Base-by-base conservation (phyloP, 2,797 vertebrate species). In the Eidolon dupreanum region DNA sequence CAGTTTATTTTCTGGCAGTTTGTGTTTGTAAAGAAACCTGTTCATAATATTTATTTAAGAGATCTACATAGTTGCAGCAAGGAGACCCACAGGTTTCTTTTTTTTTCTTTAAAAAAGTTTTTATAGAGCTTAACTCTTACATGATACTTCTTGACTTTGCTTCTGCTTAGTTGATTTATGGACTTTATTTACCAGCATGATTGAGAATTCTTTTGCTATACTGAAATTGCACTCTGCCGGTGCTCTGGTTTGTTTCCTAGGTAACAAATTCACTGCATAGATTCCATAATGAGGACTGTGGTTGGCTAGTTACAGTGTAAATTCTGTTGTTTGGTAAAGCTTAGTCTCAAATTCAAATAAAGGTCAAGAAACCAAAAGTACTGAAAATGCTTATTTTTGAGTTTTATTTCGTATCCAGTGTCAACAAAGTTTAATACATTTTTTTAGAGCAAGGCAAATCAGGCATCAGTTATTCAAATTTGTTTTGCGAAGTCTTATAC, bases 241-340 rank as follows among this genome's bases (percentile, higher is more conserved):
- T 96, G 97, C 84, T 90, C 96, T 97, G 66, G 84, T 92, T 96
- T 5, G 97, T 98, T 98, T 98, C 98, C 97, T 24, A 96, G 96
- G 98, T 97, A 98, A 98, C 8, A 3, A 97, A 96, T 97, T 97
- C 84, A 97, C 97, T n/a, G 83, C 95, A 94, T 85, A 82, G 97
- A 98, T 98, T 98, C 96, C 94, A 63, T 96, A 98, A 98, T 97
- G 96, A 98, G 97, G 96, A 85, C 97, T 95, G 97, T 97, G 97
- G 97, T 98, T 98, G 97, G 96, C 95, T 97, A 95, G 96, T 97
- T 96, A 96, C 96, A 94, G 88, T 96, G 96, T 97, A 92, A 41
- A 55, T 97, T 98, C 97, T 97, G 97, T 97, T 98, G 87, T 97
- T 98, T 97, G 93, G 93, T 98, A 97, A 97, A 94, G 96, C 97